Evolutionary conservation across 2,113 vertebrate genomes (phyloP).

Genomic region (Clarias gariepinus): DNA sequence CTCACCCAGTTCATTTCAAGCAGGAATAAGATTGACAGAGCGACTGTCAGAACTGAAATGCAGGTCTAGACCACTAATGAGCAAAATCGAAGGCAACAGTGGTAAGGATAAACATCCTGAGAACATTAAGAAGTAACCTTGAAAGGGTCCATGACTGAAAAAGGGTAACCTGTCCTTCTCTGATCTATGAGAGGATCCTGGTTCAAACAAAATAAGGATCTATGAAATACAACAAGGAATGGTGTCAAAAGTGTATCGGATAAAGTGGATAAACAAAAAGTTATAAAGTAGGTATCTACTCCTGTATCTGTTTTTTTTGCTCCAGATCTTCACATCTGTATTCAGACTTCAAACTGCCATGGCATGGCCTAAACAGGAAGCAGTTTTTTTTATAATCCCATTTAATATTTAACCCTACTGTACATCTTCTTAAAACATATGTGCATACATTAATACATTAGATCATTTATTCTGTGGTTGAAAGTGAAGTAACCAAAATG

Average conservation of each 20-base stretch:
- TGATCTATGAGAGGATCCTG: neutral
- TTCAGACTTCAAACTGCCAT: neutral
- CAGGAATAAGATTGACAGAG: neutral
- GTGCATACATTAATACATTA: neutral
- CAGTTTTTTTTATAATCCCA: neutral
- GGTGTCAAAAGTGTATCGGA: neutral
- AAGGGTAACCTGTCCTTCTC: neutral
- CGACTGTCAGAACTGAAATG: neutral
- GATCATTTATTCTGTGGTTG: neutral
- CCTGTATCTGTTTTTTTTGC: too few relatives aligned
- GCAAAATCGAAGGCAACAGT: neutral
- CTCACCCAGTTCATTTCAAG: neutral
- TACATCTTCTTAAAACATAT: neutral
- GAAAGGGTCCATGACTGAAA: neutral
- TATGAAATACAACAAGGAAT: neutral
- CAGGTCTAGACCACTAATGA: slow-evolving; percentile 2
- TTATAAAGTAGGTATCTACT: too few relatives aligned
- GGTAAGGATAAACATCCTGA: neutral
- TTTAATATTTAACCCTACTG: neutral
- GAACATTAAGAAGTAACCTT: neutral
- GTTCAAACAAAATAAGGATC: neutral
- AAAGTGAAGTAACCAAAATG: neutral
- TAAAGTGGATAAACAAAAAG: neutral
- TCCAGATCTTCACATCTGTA: too few relatives aligned
- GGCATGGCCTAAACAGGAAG: neutral